A percentile compares a stretch with the other conserved stretches of the same genome.
phyloP scores from a whole-genome alignment of 1,140 invertebrate genomes.

The Penaeus chinensis region DNA sequence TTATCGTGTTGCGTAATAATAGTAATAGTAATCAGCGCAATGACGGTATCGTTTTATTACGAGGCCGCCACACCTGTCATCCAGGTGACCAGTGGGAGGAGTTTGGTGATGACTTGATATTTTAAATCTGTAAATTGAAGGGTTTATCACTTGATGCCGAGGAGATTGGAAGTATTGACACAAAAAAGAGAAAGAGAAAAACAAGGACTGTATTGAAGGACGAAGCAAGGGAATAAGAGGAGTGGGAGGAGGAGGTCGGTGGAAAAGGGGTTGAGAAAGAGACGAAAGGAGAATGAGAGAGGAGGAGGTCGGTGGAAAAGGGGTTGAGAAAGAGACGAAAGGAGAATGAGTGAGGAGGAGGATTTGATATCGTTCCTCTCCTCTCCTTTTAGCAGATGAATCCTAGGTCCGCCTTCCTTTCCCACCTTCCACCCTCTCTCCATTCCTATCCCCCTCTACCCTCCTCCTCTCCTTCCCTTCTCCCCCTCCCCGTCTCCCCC shows the following conservation, averaged over 20 bases:
- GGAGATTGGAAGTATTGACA: background rate
- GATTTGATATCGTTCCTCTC: background rate
- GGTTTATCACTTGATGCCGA: too few species aligned
- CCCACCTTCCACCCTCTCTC: too few species aligned
- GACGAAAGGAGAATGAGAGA: background rate
- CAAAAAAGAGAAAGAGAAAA: background rate
- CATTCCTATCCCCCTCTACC: background rate
- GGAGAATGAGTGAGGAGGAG: background rate
- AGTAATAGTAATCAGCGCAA: slow-evolving; percentile 3
- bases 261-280: background rate
- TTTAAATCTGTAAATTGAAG: too few species aligned
- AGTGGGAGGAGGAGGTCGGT: background rate
- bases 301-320: background rate
- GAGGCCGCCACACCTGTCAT: background rate
- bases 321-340: background rate
- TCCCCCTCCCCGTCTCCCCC: background rate
- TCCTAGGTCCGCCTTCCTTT: too few species aligned
- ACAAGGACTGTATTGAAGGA: slow-evolving; percentile 3
- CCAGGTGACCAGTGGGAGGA: too few species aligned
- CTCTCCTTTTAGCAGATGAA: too few species aligned
- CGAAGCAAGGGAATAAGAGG: background rate
- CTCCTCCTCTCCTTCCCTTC: background rate
- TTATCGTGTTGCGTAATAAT: background rate
- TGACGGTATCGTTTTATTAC: background rate
- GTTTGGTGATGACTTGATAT: too few species aligned